phyloP scores from a whole-genome alignment of 1,140 invertebrate genomes.

The Ceratosolen fusciceps region DNA sequence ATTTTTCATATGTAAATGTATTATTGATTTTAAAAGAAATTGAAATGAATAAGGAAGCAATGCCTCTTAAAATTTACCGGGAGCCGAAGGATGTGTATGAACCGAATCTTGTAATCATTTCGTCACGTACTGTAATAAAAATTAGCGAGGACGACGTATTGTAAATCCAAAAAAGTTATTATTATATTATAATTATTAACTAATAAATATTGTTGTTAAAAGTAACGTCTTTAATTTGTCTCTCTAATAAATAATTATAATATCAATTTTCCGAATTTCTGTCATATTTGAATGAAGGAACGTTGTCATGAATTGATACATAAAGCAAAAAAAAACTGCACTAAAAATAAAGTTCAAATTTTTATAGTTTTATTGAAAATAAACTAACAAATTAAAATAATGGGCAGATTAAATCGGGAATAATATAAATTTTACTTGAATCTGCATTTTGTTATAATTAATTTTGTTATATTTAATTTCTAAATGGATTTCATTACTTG shows the following conservation, averaged over 20 bases:
- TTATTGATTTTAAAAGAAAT: slow-evolving; percentile 24
- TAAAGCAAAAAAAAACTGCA: background rate
- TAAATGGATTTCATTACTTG: background rate
- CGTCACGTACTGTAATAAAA: slow-evolving; percentile 67
- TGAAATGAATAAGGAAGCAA: slow-evolving; percentile 28
- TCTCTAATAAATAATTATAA: slow-evolving; percentile 15
- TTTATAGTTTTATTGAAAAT: too few relatives aligned
- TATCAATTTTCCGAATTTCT: too few relatives aligned
- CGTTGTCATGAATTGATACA: background rate
- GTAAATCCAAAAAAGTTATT: slow-evolving; percentile 72
- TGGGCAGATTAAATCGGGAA: too few relatives aligned
- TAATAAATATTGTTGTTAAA: slow-evolving; percentile 74
- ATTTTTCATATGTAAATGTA: slow-evolving; percentile 18
- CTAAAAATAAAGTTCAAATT: background rate
- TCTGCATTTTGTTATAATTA: too few relatives aligned
- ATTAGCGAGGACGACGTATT: slow-evolving; percentile 69
- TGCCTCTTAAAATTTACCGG: too few relatives aligned
- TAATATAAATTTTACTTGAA: too few relatives aligned
- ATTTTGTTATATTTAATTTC: slow-evolving; percentile 8
- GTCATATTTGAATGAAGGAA: too few relatives aligned
- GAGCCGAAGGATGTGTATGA: slow-evolving; percentile 59
- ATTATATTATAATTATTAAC: slow-evolving; percentile 72
- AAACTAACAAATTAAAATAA: background rate
- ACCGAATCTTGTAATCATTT: slow-evolving; percentile 71
- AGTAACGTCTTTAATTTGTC: slow-evolving; percentile 50